Base-by-base conservation (phyloP, 2,797 vertebrate genomes). In the Ataeniobius toweri region DNA sequence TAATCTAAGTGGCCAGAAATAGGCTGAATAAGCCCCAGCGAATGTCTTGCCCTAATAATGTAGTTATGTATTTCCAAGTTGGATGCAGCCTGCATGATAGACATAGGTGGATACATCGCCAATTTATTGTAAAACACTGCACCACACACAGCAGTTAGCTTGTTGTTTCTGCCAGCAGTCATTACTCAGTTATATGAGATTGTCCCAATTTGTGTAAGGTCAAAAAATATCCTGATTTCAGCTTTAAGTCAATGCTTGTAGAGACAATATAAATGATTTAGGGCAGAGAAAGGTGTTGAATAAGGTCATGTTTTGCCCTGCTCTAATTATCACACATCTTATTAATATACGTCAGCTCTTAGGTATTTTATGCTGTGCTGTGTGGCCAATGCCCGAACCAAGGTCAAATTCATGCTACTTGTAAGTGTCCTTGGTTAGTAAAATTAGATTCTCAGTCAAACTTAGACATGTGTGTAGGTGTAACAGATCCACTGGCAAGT, bases 1-100 rank as follows among this genome's bases (percentile, higher is more conserved):
- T 91, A 93, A 91, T 90, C 86, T 80, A 85, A 89, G 83, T 88
- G 89, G 88, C 87, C 78, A 89, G 91, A 93, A 93, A 91, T 88
- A 79, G 89, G 84, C 61, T 88, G 88, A 88, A 91, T 89, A 91
- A 46, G 44, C 44, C 8, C 44, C 7, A 10, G 83, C 83, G 86
- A 88, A 89, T 86, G 80, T 80, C 79, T 77, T 1, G 20, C 81
- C 87, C 76, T 80, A 88, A 86, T 93, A 90, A 91, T 91, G 86
- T 80, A 89, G 44, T 46, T 48, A 69, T 67, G 85, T 46, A 85
- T 84, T 72, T 71, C 51, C 74, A 65, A 82, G 78, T 75, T 81
- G 72, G 86, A 83, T 73, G 28, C 85, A 79, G 83, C 20, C 41
- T 82, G 58, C 73, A 63, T 26, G 39, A 22, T 6, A 41, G 63